Evolutionary conservation across 2,797 vertebrate genomes (phyloP).

Genomic region (Sebastes minor): DNA sequence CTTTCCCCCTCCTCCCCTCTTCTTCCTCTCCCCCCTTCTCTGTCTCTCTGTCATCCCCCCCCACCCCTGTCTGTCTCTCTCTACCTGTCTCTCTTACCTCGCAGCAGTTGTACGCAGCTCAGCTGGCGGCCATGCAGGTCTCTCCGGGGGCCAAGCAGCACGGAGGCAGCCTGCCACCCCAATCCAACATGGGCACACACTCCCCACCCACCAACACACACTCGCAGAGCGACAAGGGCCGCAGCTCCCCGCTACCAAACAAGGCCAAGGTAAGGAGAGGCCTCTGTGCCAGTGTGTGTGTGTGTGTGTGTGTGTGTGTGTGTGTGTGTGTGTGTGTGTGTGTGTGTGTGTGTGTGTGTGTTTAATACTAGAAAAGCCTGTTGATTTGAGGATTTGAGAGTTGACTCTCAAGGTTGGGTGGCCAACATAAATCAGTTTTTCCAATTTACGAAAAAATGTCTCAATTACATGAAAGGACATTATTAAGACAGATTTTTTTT

Average conservation of each 20-base stretch:
- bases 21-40: conserved; percentile 1
- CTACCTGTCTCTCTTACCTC: conserved; percentile 31
- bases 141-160: conserved; percentile 95
- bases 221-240: conserved; percentile 92
- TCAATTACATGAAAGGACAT: no score
- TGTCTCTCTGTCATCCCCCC: not conserved
- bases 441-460: not conserved
- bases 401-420: not conserved
- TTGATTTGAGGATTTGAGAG: not conserved
- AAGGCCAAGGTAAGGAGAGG: conserved; percentile 92
- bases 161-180: conserved; percentile 85
- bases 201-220: conserved; percentile 93
- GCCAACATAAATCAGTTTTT: not conserved
- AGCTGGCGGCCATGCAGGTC: conserved; percentile 98
- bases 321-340: not conserved
- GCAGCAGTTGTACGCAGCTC: conserved; percentile 98
- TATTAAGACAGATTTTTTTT: no score
- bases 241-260: conserved; percentile 87
- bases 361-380: conserved; percentile 33
- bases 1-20: conserved; percentile 8
- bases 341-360: not conserved
- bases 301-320: conserved; percentile 17
- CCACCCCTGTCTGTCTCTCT: not conserved
- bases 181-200: conserved; percentile 90
- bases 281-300: not conserved